Percentiles rank a stretch among this genome's conserved stretches.
These are phyloP conservation scores for Actinia tenebrosa DNA, from an alignment of 64 coral and sea anemone species.

Conservation along the genomic window DNA sequence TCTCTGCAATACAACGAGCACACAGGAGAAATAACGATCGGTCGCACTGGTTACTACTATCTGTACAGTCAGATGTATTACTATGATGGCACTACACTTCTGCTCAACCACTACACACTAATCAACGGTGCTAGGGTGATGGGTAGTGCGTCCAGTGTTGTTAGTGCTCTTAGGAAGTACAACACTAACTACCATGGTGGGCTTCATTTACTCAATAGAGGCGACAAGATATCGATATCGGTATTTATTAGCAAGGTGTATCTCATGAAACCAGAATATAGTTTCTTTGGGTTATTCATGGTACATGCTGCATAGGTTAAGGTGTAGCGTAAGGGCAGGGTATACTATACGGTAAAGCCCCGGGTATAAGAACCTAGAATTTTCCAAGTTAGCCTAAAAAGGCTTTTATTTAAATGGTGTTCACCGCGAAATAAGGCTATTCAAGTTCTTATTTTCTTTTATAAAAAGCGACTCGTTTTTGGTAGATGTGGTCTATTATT, in stretches of 20 bases:
- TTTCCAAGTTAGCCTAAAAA: too few species aligned
- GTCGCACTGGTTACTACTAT: conserved; percentile 70
- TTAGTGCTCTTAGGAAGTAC: conserved; percentile 33
- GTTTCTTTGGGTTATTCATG: conserved; percentile 56
- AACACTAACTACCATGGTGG: conserved; percentile 84
- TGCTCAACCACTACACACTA: conserved; percentile 72
- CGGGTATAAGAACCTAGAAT: too few species aligned
- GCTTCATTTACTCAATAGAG: conserved; percentile 61
- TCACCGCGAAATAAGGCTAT: too few species aligned
- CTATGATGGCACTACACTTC: conserved; percentile 53
- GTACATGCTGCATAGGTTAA: conserved; percentile 24
- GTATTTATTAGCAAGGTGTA: conserved; percentile 50
- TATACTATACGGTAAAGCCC: background rate
- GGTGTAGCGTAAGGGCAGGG: background rate
- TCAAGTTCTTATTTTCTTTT: too few species aligned
- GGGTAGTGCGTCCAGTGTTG: conserved; percentile 67
- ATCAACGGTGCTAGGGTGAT: conserved; percentile 49
- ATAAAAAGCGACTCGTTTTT: too few species aligned
- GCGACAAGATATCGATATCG: conserved; percentile 70
- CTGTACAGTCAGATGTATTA: conserved; percentile 97
- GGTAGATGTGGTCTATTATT: too few species aligned
- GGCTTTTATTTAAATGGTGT: too few species aligned
- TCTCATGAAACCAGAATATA: conserved; percentile 26
- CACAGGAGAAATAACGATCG: conserved; percentile 41
- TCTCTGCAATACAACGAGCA: conserved; percentile 39